Evolutionary conservation across 2,888 invertebrate species (phyloP).

Genomic region (Amblyjoppa fuscipennis): DNA sequence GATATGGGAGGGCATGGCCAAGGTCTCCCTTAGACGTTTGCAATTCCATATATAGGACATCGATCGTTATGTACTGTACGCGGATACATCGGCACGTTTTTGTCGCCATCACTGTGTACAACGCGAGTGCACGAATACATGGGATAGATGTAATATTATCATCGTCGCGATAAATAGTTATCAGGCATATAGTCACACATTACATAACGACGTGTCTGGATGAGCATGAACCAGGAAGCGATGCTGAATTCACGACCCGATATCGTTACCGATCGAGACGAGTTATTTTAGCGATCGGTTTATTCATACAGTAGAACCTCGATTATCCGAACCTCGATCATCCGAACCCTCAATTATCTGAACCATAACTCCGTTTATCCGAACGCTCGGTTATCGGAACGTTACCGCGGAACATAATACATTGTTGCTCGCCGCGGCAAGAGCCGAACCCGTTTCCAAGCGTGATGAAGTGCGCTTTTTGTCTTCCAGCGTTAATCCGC

Average conservation of each 20-base stretch:
- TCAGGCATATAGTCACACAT: background rate
- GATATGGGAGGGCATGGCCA: constrained; percentile 64
- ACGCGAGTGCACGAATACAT: background rate
- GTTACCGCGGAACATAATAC: too few species aligned
- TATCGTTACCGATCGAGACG: constrained; percentile 7
- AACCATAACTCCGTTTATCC: too few species aligned
- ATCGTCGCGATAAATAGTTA: constrained; percentile 2
- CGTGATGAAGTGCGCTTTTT: too few species aligned
- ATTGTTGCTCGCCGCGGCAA: too few species aligned
- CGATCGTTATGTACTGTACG: constrained; percentile 22
- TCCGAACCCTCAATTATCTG: too few species aligned
- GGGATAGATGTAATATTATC: constrained; percentile 19
- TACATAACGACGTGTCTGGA: background rate
- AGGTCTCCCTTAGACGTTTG: constrained; percentile 61
- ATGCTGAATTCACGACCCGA: constrained; percentile 23
- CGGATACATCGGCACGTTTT: constrained; percentile 31
- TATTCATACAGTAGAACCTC: background rate
- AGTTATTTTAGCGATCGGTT: background rate
- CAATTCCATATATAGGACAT: constrained; percentile 51
- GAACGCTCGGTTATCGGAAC: too few species aligned
- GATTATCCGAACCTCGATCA: too few species aligned
- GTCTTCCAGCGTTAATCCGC: too few species aligned
- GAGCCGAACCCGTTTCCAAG: too few species aligned
- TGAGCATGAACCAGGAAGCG: constrained; percentile 35
- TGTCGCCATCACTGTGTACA: constrained; percentile 6